A percentile compares a stretch with the other conserved stretches of the same genome.
These are phyloP conservation scores for Rotaria magnacalcarata DNA, from an alignment of 2,888 invertebrate species.

Conservation along the genomic window DNA sequence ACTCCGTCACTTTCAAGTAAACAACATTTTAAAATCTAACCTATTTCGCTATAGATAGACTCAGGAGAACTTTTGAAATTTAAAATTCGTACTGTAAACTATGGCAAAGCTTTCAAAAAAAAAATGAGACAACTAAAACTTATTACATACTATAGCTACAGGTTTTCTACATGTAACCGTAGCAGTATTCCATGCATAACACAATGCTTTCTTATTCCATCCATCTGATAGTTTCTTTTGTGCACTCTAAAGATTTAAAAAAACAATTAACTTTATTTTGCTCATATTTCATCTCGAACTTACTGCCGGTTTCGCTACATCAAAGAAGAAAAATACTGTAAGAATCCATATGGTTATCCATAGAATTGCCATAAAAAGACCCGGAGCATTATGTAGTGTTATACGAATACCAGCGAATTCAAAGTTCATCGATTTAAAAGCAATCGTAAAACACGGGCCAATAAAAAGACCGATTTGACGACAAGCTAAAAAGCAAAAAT, in stretches of 20 bases:
- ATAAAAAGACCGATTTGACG: constrained; percentile 46
- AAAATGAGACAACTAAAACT: no score
- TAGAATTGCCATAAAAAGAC: constrained; percentile 59
- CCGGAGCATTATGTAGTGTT: constrained; percentile 58
- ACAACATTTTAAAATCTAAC: no score
- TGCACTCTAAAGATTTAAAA: background rate
- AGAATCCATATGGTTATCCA: constrained; percentile 50
- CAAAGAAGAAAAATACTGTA: background rate
- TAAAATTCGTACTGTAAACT: no score
- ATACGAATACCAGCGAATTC: constrained; percentile 54
- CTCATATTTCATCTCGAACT: background rate
- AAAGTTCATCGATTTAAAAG: constrained; percentile 55
- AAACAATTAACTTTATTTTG: background rate
- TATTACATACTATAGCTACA: background rate
- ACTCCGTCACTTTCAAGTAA: no score
- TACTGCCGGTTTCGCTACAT: background rate
- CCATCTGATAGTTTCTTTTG: background rate
- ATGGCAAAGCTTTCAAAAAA: no score
- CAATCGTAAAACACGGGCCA: constrained; percentile 60
- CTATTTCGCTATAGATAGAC: no score
- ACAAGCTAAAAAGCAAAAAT: constrained; percentile 33
- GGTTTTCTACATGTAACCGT: background rate
- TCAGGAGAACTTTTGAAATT: no score
- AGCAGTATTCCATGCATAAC: background rate
- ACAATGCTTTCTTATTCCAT: background rate